Base-by-base conservation (phyloP, 2,888 invertebrate species). In the Drosophila anomalata region DNA sequence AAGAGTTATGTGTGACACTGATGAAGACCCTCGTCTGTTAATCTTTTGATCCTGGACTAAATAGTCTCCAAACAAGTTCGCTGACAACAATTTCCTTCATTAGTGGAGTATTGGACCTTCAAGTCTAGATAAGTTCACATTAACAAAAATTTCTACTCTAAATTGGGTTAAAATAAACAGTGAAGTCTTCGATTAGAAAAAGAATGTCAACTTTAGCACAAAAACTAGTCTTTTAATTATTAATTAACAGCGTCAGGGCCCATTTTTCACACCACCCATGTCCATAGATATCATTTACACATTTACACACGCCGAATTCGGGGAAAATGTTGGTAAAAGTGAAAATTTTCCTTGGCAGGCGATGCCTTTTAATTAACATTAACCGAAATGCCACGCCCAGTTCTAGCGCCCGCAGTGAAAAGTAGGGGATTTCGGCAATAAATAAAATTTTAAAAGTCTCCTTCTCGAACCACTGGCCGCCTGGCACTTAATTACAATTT, bases 351-450 rank as follows among this genome's bases (percentile, higher is more conserved):
- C 51, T 44, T 53, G 66, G 33, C 72, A 47, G 54, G 55, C 67
- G 71, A 68, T 63, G 56, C 66, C 50, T 73, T 85, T 85, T 73
- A 81, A 85, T 85, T 76, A 78, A 78, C 66, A 76, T 75, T 70
- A 78, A 80, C 71, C 33, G 65, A 55, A 56, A 53, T 55, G 57
- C 63, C 83, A 62, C 68, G 75, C 84, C 84, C 56, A 12, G 26
- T 42, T 41, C 31, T 39, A 33, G 55, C 11, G 26, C 17, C 33
- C 26, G 24, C 44, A 31, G 31, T 24, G 73, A 68, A 44, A 48
- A 61, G 42, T 29, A 29, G 14, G 44, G n/a, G 22, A 39, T 17
- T 22, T 14, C 6, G 17, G 33, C 55, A 56, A 70, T 57, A 79
- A 72, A 70, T 76, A 72, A 68, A 72, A 72, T 75, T 73, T 76